A percentile compares a stretch with the other conserved stretches of the same genome.
Conservation (phyloP, 1,140 invertebrate species). For the Pogonognathellus flavescens region DNA sequence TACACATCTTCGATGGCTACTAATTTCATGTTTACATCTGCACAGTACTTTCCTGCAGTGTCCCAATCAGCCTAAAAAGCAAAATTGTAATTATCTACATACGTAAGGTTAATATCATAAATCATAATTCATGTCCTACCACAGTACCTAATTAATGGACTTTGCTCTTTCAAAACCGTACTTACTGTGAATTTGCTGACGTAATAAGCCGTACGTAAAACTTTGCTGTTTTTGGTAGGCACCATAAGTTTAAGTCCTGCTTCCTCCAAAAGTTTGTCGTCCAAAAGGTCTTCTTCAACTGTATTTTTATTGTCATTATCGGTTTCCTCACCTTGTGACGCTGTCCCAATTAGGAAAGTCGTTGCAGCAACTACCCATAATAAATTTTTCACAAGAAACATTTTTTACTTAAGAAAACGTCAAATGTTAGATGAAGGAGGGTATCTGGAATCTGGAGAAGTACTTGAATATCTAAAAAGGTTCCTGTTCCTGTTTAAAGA, state of each 20-base stretch:
- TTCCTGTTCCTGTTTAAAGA: no score
- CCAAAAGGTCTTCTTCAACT: neutral
- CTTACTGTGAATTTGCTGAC: conserved; percentile 43
- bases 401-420: neutral
- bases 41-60: conserved; percentile 46
- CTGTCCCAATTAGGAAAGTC: neutral
- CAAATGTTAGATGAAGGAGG: no score
- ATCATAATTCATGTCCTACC: no score
- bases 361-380: neutral
- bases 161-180: no score
- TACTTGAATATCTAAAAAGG: no score
- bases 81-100: neutral
- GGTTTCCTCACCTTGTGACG: neutral
- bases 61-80: conserved; percentile 36
- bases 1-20: conserved; percentile 54
- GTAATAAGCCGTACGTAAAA: conserved; percentile 44
- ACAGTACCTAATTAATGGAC: no score
- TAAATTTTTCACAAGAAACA: neutral
- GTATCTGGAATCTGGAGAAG: no score
- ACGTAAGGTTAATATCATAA: neutral
- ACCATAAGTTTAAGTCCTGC: conserved; percentile 23
- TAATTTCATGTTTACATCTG: conserved; percentile 48
- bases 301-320: neutral
- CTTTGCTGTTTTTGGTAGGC: conserved; percentile 48
- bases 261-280: conserved; percentile 15